Evolutionary conservation across 2,113 vertebrate genomes (phyloP), one percentile per base, ranked within the genome.

Genomic region (Burhinus bistriatus): DNA sequence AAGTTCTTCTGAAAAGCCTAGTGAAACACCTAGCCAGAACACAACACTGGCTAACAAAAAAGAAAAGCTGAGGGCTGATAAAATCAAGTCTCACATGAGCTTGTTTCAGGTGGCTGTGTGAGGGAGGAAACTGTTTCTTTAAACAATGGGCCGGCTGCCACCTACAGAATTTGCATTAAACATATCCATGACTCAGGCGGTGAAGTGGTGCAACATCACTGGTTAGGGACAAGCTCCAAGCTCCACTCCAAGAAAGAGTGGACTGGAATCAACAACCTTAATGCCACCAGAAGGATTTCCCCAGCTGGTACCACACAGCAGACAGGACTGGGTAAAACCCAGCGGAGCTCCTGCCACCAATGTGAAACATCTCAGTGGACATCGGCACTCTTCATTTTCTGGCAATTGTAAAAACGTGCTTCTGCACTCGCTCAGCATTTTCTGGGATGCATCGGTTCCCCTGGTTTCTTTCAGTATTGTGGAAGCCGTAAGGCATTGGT

Each of bases 131-230:
- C 68, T 69, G 66, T 65, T 96, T 79, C 78, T 95, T 91, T 95
- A 91, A 94, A 95, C 94, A 96, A 89, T 70, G 84, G 84, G 96
- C 91, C 22, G 18, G 47, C 66, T 89, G 84, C 93, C 91, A 96
- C 78, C 70, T 71, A 89, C 78, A 13, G 49, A 84, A 92, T 69
- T 64, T 80, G 73, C 70, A 91, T 76, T 55, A 58, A 97, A 72
- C 54, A 10, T 16, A 69, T 42, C 78, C 42, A 21, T 95, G 87
- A 97, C 87, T 94, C 93, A 92, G 89, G 69, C 9, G 0, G 38
- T 13, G n/a, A 72, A 76, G 51, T 90, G 86, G 70, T 77, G 94
- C 71, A 93, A 95, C 45, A 82, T 17, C 58, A 65, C 91, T 22
- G 21, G 30, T 79, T 65, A 68, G 49, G 73, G 36, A 94, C 25